Conservation (phyloP, 2,888 invertebrate genomes). For the Limnephilus auricula region DNA sequence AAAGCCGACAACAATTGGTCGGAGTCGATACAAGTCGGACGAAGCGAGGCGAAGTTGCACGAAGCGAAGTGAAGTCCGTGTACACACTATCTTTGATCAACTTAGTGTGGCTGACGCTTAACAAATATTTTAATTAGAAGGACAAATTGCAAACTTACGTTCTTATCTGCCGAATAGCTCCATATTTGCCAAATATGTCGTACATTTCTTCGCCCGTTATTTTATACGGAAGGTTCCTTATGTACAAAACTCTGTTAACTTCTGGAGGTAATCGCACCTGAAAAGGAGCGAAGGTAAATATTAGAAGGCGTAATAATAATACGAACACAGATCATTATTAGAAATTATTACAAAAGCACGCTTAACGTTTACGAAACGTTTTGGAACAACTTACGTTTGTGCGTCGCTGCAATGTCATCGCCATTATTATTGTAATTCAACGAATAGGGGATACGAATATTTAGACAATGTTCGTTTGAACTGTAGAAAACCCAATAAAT, state of each 20-base stretch:
- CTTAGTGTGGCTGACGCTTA: too few species aligned
- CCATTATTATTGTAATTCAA: slow-evolving; percentile 72
- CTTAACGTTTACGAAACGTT: slow-evolving; percentile 2
- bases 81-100: too few species aligned
- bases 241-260: slow-evolving; percentile 97
- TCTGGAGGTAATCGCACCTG: slow-evolving; percentile 98
- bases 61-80: too few species aligned
- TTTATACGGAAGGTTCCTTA: slow-evolving; percentile 98
- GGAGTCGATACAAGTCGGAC: too few species aligned
- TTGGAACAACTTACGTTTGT: slow-evolving; percentile 81
- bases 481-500: not conserved
- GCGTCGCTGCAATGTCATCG: slow-evolving; percentile 85
- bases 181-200: slow-evolving; percentile 99
- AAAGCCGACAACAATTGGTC: too few species aligned
- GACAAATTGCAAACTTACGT: slow-evolving; percentile 84
- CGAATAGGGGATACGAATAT: not conserved
- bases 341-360: slow-evolving; percentile 23
- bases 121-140: too few species aligned
- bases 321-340: slow-evolving; percentile 48
- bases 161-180: slow-evolving; percentile 98
- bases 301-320: slow-evolving; percentile 60
- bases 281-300: slow-evolving; percentile 57
- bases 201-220: slow-evolving; percentile 99
- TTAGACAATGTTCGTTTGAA: not conserved
- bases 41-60: too few species aligned